These are phyloP conservation scores for Bilobella aurantiaca DNA, from an alignment of 1,140 invertebrate species.

Conservation along the genomic window DNA sequence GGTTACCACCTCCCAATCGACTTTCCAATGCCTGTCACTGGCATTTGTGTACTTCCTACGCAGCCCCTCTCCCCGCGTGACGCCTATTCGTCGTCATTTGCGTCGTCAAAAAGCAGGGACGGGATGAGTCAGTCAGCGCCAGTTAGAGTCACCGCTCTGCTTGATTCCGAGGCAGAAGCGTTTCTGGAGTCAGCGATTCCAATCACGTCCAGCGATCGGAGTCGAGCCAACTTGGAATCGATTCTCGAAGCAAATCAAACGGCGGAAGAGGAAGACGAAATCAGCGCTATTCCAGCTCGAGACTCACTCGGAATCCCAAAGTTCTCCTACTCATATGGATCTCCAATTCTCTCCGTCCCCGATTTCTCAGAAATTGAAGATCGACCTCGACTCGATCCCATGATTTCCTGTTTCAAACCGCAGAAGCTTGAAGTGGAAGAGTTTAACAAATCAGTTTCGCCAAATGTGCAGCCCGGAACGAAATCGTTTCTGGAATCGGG, in stretches of 20 bases:
- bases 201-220: not conserved
- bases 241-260: slow-evolving; percentile 9
- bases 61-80: too few species aligned
- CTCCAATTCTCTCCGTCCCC: slow-evolving; percentile 16
- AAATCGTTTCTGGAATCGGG: slow-evolving; percentile 38
- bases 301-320: slow-evolving; percentile 11
- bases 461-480: not conserved
- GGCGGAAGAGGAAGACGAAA: slow-evolving; percentile 9
- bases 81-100: not conserved
- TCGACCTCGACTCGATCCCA: not conserved
- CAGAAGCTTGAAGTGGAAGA: not conserved
- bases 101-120: not conserved
- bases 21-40: not conserved
- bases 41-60: not conserved
- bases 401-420: not conserved
- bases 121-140: not conserved
- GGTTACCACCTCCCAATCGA: too few species aligned
- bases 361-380: slow-evolving; percentile 17
- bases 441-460: not conserved
- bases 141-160: not conserved
- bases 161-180: not conserved
- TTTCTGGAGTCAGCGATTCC: not conserved
- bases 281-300: not conserved
- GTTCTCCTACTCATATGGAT: slow-evolving; percentile 26
- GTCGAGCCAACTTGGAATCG: not conserved